Conservation (phyloP, 2,797 vertebrate species). For the Ataeniobius toweri region DNA sequence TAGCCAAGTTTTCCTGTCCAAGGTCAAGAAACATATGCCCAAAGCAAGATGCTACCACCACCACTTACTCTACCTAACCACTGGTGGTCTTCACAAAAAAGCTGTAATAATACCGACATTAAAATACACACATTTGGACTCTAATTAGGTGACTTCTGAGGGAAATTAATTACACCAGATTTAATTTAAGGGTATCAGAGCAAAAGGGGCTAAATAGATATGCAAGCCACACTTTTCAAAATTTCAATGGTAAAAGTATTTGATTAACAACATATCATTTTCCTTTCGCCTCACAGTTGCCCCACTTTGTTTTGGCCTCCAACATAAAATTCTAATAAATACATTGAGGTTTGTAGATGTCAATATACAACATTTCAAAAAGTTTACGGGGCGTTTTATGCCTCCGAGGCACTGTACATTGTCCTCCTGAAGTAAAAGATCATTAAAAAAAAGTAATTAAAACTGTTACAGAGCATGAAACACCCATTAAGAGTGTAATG, state of each 20-base stretch:
- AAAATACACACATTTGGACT: no score
- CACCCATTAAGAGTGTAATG: constrained; percentile 47
- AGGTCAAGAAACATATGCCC: no score
- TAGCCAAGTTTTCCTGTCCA: no score
- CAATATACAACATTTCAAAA: not conserved
- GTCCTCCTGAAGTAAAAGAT: not conserved
- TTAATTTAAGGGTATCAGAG: no score
- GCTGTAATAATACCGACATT: no score
- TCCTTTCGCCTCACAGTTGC: not conserved
- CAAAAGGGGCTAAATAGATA: not conserved
- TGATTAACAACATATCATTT: not conserved
- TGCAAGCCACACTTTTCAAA: not conserved
- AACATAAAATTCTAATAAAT: not conserved
- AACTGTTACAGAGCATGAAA: constrained; percentile 44
- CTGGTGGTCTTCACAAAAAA: no score
- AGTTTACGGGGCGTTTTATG: not conserved
- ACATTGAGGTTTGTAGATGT: not conserved
- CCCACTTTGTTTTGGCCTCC: no score
- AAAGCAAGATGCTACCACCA: no score
- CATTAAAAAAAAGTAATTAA: constrained; percentile 12
- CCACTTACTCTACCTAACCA: no score
- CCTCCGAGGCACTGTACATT: not conserved
- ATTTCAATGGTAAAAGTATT: not conserved
- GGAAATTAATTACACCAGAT: no score
- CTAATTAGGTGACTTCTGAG: no score